A percentile compares a stretch with the other conserved stretches of the same genome.
These are phyloP conservation scores for Tachysurus fulvidraco DNA, from an alignment of 2,113 vertebrate genomes.

Conservation along the genomic window DNA sequence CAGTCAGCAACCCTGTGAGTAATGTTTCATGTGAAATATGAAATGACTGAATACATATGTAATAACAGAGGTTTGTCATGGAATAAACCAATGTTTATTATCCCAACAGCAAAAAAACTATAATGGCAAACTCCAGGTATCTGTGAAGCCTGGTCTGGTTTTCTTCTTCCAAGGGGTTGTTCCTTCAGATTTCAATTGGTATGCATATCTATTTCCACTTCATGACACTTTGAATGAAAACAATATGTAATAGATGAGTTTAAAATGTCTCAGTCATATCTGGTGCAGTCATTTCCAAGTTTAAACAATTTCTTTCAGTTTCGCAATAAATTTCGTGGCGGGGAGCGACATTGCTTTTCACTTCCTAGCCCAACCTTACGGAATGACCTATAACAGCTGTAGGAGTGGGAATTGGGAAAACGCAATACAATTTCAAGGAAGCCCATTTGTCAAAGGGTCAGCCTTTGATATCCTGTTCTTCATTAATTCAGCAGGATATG, in stretches of 20 bases:
- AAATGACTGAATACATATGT: neutral
- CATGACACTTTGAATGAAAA: neutral
- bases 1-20: conserved; percentile 1
- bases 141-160: neutral
- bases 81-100: neutral
- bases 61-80: neutral
- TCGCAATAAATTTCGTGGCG: neutral
- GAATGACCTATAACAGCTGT: neutral
- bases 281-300: neutral
- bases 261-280: neutral
- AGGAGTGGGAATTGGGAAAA: neutral
- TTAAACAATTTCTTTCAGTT: neutral
- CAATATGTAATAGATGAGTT: neutral
- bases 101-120: neutral
- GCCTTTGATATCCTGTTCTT: conserved; percentile 6
- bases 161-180: conserved; percentile 10
- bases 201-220: neutral
- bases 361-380: neutral
- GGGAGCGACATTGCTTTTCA: neutral
- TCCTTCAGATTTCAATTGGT: neutral
- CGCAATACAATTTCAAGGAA: neutral
- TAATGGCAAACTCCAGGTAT: neutral
- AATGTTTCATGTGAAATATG: neutral
- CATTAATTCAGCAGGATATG: neutral
- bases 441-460: neutral